Evolutionary conservation across 1,140 invertebrate species (phyloP).

Genomic region (Brachionus paranguensis): DNA sequence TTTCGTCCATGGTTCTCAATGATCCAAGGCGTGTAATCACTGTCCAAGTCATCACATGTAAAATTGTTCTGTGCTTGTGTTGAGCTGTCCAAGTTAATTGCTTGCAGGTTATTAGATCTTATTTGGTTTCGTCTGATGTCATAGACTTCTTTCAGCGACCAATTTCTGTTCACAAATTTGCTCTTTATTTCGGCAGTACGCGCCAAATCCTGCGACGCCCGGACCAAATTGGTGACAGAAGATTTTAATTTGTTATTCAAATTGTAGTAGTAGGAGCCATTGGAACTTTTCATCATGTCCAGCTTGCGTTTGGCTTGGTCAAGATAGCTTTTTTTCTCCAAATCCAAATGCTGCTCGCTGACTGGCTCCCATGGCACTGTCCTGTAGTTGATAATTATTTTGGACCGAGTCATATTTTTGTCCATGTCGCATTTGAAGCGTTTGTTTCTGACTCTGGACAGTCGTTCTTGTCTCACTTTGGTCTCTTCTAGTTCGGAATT

Average conservation of each 20-base stretch:
- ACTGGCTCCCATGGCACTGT: background rate
- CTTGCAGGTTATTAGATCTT: background rate
- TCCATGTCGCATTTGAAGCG: background rate
- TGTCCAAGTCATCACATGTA: background rate
- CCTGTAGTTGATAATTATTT: background rate
- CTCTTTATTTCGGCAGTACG: background rate
- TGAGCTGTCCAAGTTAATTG: background rate
- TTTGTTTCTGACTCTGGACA: background rate
- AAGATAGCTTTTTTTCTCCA: conserved; percentile 25
- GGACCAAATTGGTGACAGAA: conserved; percentile 17
- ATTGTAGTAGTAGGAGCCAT: background rate
- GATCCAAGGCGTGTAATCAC: conserved; percentile 26
- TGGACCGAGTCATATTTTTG: background rate
- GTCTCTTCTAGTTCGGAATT: background rate
- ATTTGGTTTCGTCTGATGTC: conserved; percentile 4
- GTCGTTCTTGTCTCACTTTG: conserved; percentile 13
- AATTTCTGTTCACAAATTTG: conserved; percentile 1
- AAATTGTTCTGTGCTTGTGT: background rate
- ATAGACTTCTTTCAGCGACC: conserved; percentile 16
- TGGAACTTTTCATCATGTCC: background rate
- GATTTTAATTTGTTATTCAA: conserved; percentile 24
- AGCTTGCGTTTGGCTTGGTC: conserved; percentile 3
- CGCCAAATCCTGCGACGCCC: conserved; percentile 23
- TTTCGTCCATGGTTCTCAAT: conserved; percentile 15
- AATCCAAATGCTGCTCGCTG: background rate